Conservation (phyloP, 2,797 vertebrate species). For the Phalloptychus januarius region DNA sequence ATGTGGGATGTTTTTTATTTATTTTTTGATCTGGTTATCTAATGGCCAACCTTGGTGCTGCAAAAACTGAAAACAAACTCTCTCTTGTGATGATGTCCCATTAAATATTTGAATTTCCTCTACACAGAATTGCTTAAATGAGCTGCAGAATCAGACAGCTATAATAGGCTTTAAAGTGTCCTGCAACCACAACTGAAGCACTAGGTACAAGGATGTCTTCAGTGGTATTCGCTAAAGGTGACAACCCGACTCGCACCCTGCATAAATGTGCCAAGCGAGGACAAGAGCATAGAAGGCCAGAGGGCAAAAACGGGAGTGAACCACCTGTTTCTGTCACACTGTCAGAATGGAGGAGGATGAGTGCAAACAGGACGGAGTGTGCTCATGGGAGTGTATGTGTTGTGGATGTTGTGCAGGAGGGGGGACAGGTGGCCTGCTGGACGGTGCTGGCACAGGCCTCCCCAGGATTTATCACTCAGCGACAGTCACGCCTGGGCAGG, state of each 20-base stretch:
- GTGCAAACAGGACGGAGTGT: constrained; percentile 74
- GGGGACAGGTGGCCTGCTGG: constrained; percentile 78
- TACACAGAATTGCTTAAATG: constrained; percentile 36
- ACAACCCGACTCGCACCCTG: constrained; percentile 69
- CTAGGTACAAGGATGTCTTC: constrained; percentile 50
- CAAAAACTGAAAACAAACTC: constrained; percentile 6
- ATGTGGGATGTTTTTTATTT: constrained; percentile 19
- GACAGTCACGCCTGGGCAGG: constrained; percentile 77
- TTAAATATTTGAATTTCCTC: constrained; percentile 32
- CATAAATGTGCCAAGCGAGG: constrained; percentile 74
- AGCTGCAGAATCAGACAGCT: constrained; percentile 37
- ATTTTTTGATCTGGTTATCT: constrained; percentile 6
- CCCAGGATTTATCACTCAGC: constrained; percentile 80
- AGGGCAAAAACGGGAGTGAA: constrained; percentile 78
- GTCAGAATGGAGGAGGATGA: constrained; percentile 73
- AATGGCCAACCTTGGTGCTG: constrained; percentile 12
- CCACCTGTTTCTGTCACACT: constrained; percentile 85
- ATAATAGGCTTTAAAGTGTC: constrained; percentile 35
- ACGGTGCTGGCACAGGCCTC: constrained; percentile 74
- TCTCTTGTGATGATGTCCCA: constrained; percentile 6
- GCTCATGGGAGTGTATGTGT: constrained; percentile 41
- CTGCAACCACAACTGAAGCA: constrained; percentile 40
- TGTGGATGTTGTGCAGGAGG: constrained; percentile 61
- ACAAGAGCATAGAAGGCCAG: constrained; percentile 78
- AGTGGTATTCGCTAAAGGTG: constrained; percentile 68